Percentiles rank a stretch among this genome's conserved stretches.
Evolutionary conservation across 92 coral and sea anemone genomes (phyloP).

Genomic region (Zoanthus gigantus): DNA sequence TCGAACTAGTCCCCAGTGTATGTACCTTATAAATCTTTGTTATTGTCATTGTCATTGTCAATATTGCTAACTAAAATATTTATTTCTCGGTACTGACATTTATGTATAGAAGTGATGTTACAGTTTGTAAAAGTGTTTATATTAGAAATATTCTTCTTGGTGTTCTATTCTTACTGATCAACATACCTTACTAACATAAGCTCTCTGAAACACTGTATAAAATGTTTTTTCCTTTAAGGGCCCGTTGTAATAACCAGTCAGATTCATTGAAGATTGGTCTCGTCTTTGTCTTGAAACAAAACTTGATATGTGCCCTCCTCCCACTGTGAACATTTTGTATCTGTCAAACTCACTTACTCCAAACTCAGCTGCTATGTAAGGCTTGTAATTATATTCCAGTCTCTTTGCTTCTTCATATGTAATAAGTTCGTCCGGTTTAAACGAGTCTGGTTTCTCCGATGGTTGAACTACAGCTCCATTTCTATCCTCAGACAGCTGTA

Average conservation of each 20-base stretch:
- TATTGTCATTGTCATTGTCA: not conserved
- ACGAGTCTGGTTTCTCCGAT: constrained; percentile 47
- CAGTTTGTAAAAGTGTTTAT: not conserved
- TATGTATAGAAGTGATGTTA: not conserved
- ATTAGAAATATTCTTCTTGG: not conserved
- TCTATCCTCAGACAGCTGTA: constrained; percentile 43
- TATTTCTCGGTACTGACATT: not conserved
- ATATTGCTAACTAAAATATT: not conserved
- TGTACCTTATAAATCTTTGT: too few species aligned
- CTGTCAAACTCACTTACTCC: constrained; percentile 56
- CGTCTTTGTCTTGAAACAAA: constrained; percentile 29
- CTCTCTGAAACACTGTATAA: constrained; percentile 82
- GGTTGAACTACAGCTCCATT: constrained; percentile 53
- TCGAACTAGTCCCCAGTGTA: too few species aligned
- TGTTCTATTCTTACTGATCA: not conserved
- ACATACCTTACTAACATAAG: constrained; percentile 76
- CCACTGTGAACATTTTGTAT: constrained; percentile 66
- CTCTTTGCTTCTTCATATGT: constrained; percentile 71
- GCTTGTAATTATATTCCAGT: constrained; percentile 57
- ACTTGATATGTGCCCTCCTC: constrained; percentile 45
- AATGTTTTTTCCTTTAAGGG: constrained; percentile 73
- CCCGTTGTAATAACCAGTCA: constrained; percentile 71
- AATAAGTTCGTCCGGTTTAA: constrained; percentile 52
- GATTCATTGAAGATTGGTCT: constrained; percentile 29
- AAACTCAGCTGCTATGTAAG: constrained; percentile 83